Conservation (phyloP, 2,888 invertebrate species). For the Anoplius nigerrimus region DNA sequence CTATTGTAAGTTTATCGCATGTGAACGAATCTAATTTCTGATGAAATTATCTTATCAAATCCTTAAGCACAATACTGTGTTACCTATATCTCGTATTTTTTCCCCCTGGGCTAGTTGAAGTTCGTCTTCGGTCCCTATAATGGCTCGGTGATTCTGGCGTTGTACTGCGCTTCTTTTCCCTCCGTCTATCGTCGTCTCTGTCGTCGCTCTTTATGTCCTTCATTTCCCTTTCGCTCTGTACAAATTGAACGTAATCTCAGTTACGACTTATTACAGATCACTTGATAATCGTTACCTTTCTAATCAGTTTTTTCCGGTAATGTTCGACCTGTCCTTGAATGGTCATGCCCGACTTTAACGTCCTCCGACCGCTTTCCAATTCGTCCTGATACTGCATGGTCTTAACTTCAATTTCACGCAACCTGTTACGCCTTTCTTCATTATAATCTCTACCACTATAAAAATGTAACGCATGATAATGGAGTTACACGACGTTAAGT, state of each 20-base stretch:
- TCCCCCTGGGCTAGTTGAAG: constrained; percentile 64
- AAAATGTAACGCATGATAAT: constrained; percentile 16
- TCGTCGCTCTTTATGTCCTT: constrained; percentile 72
- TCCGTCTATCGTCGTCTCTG: constrained; percentile 70
- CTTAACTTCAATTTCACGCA: constrained; percentile 96
- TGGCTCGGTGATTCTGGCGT: constrained; percentile 71
- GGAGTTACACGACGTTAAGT: constrained; percentile 5
- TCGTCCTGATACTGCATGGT: constrained; percentile 97
- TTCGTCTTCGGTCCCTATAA: constrained; percentile 68
- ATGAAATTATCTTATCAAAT: too few relatives aligned
- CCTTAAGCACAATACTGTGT: neutral
- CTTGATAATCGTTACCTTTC: constrained; percentile 88
- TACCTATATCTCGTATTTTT: constrained; percentile 69
- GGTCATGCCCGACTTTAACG: constrained; percentile 84
- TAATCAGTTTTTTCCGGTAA: constrained; percentile 91
- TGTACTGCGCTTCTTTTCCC: constrained; percentile 69
- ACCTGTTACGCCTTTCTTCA: constrained; percentile 83
- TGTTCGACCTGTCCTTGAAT: constrained; percentile 91
- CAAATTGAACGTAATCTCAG: neutral
- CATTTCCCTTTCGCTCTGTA: constrained; percentile 71
- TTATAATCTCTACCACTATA: constrained; percentile 77
- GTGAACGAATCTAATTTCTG: too few relatives aligned
- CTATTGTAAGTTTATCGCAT: too few relatives aligned
- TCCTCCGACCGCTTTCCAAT: constrained; percentile 89
- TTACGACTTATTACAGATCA: neutral